These are phyloP conservation scores for Camelus dromedarius DNA, from an alignment of 2,113 vertebrate species.

Conservation along the genomic window DNA sequence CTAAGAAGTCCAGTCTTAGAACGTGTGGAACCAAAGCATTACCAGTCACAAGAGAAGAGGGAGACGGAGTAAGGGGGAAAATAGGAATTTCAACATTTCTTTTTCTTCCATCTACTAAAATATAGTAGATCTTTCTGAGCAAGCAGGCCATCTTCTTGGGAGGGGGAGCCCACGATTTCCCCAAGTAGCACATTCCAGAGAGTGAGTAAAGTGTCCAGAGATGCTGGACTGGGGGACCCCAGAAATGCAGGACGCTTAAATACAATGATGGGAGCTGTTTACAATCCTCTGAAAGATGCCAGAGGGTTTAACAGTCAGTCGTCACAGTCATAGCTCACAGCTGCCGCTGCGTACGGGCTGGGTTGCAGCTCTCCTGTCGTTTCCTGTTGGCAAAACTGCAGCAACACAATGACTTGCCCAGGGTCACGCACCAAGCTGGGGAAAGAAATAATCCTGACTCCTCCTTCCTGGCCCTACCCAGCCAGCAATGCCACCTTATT, in stretches of 20 bases:
- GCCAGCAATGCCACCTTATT: conserved; percentile 50
- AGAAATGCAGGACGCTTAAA: not conserved
- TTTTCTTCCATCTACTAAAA: not conserved
- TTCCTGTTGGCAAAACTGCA: conserved; percentile 43
- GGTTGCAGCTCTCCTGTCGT: not conserved
- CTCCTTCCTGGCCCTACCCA: conserved; percentile 32
- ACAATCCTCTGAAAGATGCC: conserved; percentile 26
- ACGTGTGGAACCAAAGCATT: not conserved
- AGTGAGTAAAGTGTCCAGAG: not conserved
- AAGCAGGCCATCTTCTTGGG: not conserved
- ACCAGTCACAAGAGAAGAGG: not conserved
- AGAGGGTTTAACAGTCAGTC: not conserved
- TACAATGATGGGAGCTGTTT: conserved; percentile 11
- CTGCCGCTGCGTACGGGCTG: not conserved
- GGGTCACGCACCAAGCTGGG: conserved; percentile 60
- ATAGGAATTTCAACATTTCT: not conserved
- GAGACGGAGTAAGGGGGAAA: too few relatives aligned
- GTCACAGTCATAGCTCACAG: not conserved
- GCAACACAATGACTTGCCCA: conserved; percentile 53
- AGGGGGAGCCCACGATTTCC: not conserved
- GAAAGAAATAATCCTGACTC: conserved; percentile 75
- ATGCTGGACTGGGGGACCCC: not conserved
- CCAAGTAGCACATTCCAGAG: conserved; percentile 55
- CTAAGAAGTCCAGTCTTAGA: not conserved
- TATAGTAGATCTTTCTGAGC: not conserved